A percentile compares a stretch with the other conserved stretches of the same genome.
phyloP scores from a whole-genome alignment of 2,888 invertebrate species.

The Baccha elongata region DNA sequence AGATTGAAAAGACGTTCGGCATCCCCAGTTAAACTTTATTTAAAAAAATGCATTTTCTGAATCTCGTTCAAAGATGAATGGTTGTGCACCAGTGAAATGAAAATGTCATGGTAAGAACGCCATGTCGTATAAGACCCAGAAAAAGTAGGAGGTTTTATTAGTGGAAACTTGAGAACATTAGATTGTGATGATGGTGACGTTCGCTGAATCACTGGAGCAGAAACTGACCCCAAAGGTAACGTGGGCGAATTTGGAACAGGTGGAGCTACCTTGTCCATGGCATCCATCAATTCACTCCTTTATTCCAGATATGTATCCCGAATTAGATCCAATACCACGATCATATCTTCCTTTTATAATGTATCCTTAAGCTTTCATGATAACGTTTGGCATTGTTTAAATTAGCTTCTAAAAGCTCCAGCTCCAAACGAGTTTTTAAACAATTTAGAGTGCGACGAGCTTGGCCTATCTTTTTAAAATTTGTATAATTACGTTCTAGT shows the following conservation, averaged over 20 bases:
- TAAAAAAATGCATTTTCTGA: too few species aligned
- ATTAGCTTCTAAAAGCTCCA: not conserved
- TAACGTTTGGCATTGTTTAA: slow-evolving; percentile 6
- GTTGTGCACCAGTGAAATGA: too few species aligned
- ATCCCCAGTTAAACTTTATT: too few species aligned
- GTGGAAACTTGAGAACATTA: too few species aligned
- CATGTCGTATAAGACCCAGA: too few species aligned
- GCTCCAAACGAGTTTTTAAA: not conserved
- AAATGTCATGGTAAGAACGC: too few species aligned
- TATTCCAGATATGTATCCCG: not conserved
- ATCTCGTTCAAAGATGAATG: too few species aligned
- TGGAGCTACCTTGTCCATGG: not conserved
- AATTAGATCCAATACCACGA: not conserved
- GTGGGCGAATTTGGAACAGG: not conserved
- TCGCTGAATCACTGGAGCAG: too few species aligned
- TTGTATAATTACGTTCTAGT: slow-evolving; percentile 3
- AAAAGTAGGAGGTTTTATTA: too few species aligned
- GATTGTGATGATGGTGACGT: too few species aligned
- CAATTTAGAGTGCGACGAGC: slow-evolving; percentile 4
- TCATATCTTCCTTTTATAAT: not conserved
- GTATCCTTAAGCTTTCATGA: not conserved
- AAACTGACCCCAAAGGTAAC: too few species aligned
- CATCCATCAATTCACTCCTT: not conserved
- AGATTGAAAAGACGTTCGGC: too few species aligned
- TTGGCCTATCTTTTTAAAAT: slow-evolving; percentile 29